Evolutionary conservation across 2,113 vertebrate genomes (phyloP).

Genomic region (Nothocercus nigrocapillus): DNA sequence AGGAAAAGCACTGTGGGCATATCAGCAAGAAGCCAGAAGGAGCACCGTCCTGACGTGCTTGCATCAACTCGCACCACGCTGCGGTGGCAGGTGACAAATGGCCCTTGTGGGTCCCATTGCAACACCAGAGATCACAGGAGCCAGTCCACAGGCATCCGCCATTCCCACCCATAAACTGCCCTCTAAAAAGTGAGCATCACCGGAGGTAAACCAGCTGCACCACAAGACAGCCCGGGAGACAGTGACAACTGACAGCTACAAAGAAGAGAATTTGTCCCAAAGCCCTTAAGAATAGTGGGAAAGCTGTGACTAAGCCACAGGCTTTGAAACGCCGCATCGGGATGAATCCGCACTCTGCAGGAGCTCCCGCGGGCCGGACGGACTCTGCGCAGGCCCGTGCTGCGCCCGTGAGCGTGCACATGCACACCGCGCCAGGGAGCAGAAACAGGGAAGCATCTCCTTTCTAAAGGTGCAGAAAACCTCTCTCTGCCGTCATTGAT

Average conservation of each 20-base stretch:
- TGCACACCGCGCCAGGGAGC: rapidly evolving
- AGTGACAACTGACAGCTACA: background rate
- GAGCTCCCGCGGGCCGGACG: background rate
- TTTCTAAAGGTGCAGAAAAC: background rate
- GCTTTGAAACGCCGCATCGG: background rate
- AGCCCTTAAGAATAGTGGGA: background rate
- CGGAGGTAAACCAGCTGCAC: background rate
- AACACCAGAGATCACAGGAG: background rate
- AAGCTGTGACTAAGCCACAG: background rate
- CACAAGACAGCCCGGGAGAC: background rate
- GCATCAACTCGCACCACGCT: background rate
- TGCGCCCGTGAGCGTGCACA: background rate
- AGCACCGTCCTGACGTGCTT: background rate
- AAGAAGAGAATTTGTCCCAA: background rate
- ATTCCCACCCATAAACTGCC: background rate
- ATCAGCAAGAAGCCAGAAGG: background rate
- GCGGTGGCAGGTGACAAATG: background rate
- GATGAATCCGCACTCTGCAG: background rate
- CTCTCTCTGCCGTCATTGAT: background rate
- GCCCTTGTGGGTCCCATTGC: background rate
- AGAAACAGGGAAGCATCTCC: background rate
- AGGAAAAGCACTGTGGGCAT: background rate
- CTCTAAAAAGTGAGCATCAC: background rate
- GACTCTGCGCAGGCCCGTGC: background rate
- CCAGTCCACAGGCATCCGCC: background rate